phyloP scores from a whole-genome alignment of 2,113 vertebrate species.

The Sminthopsis crassicaudata region DNA sequence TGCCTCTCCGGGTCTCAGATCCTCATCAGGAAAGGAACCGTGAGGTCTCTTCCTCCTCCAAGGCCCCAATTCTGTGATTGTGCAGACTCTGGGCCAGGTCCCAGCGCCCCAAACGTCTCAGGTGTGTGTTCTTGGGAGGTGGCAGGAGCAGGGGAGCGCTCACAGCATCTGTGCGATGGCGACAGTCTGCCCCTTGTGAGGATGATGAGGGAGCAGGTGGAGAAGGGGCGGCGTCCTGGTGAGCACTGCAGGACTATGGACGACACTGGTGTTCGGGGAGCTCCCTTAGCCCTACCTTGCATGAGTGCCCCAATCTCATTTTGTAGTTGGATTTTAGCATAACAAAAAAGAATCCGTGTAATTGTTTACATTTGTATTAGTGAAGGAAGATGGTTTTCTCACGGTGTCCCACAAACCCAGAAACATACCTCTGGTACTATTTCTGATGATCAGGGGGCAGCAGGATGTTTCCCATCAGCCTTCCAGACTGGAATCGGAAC shows the following conservation, averaged over 20 bases:
- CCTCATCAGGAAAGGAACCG: neutral
- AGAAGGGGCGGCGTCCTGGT: neutral
- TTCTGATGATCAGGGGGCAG: neutral
- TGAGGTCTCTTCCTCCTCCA: neutral
- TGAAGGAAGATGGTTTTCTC: slow-evolving; percentile 18
- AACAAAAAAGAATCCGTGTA: neutral
- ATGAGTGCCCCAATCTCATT: no score
- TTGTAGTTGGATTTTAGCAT: neutral
- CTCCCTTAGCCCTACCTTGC: no score
- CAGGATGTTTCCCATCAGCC: neutral
- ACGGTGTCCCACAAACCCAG: neutral
- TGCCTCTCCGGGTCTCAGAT: neutral
- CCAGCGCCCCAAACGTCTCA: neutral
- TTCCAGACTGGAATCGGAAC: neutral
- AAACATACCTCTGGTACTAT: neutral
- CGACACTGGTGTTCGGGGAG: neutral
- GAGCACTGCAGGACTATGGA: neutral
- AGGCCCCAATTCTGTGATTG: neutral
- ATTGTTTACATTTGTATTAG: neutral
- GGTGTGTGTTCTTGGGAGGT: neutral
- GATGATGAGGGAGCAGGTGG: neutral
- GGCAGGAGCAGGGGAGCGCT: neutral
- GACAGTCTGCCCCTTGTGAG: neutral
- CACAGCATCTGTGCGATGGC: neutral
- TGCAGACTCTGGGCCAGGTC: neutral